Percentiles rank a stretch among this genome's conserved stretches.
phyloP scores from a whole-genome alignment of 2,797 vertebrate species.

The Pipistrellus pipistrellus region DNA sequence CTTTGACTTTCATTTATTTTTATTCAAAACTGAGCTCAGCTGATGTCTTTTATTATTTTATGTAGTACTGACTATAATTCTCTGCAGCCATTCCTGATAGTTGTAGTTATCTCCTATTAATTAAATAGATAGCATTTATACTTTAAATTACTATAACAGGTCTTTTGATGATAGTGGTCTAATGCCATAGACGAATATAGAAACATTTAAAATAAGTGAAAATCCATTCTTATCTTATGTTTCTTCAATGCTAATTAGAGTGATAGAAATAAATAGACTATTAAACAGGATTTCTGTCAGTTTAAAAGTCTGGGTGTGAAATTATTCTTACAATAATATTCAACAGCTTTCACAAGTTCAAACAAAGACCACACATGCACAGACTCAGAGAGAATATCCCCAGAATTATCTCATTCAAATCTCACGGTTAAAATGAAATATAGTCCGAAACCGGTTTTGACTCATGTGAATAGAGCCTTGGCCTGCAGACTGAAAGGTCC shows the following conservation, averaged over 20 bases:
- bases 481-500: too few relatives aligned
- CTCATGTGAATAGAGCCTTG: too few relatives aligned
- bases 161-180: conserved; percentile 57
- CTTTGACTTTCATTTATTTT: conserved; percentile 48
- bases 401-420: neutral
- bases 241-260: conserved; percentile 15
- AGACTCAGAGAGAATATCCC: neutral
- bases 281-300: conserved; percentile 26
- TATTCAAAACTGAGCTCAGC: conserved; percentile 46
- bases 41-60: conserved; percentile 57
- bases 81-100: conserved; percentile 45
- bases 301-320: conserved; percentile 2
- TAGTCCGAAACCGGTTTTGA: neutral
- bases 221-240: conserved; percentile 54
- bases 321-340: neutral
- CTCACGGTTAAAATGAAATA: neutral
- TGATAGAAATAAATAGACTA: conserved; percentile 41
- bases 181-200: conserved; percentile 54
- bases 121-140: conserved; percentile 73
- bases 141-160: conserved; percentile 62
- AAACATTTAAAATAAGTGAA: conserved; percentile 20
- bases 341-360: neutral
- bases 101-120: conserved; percentile 57
- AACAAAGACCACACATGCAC: neutral
- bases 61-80: conserved; percentile 10